Evolutionary conservation across 1,140 invertebrate species (phyloP), one percentile per base, ranked within the genome.

Genomic region (Eubasilissa regina): DNA sequence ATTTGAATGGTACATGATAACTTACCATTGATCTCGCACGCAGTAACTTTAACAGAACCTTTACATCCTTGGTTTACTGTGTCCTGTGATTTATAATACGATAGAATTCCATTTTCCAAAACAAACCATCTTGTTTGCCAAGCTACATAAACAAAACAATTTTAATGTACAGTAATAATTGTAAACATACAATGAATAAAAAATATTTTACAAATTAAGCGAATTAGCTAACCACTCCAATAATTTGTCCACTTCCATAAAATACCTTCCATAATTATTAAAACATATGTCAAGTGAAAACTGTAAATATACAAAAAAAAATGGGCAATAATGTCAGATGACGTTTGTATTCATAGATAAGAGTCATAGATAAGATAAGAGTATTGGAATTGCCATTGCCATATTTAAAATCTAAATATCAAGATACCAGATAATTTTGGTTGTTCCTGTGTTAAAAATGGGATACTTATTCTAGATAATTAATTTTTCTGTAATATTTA

Each of bases 111-210:
- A 89, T 95, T 92, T 83, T 95, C 94, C 82, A 96, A 88, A 58
- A 96, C 90, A 90, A 96, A 96, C 94, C 94, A 96, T 85, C 95
- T 90, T 19, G 94, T 95, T 87, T 96, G 95, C 95, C 95, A 96
- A 79, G 94, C 95, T 95, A 85, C 10, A 88, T 85, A 66, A 85
- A 81, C 56, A 45, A 44, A 44, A 15, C 13, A n/a, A 44, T 66
- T 43, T 66, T 44, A 7, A 10, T 56, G 0, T n/a, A 56, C 4
- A 56, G 44, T 9, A 1, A 44, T 25, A 25, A 66, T 6, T 44
- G 8, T 15, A 44, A 64, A 66, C 17, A 66, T 47, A 44, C n/a
- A 15, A 45, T 45, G n/a, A 66, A 44, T 66, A 56, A 58, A n/a
- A 19, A 3, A 58, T 19, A 58, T 21, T 58, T 7, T 6, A 10